Percentiles rank a stretch among this genome's conserved stretches.
Evolutionary conservation across 2,888 invertebrate genomes (phyloP).

Genomic region (Agonopterix arenella): DNA sequence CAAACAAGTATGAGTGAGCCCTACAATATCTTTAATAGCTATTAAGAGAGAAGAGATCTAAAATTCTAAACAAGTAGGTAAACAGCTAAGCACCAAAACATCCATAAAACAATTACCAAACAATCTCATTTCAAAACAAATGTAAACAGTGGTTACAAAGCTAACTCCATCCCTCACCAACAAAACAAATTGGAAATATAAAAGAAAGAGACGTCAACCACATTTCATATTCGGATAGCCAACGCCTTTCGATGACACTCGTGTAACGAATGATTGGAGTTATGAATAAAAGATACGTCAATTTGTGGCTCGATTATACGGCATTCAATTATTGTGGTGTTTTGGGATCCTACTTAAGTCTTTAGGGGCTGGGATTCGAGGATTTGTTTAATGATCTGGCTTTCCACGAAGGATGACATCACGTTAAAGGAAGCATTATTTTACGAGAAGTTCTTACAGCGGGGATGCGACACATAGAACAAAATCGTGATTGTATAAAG

Average conservation of each 20-base stretch:
- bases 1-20: too few species aligned
- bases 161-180: constrained; percentile 25
- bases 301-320: constrained; percentile 70
- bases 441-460: too few species aligned
- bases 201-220: constrained; percentile 20
- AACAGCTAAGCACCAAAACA: too few species aligned
- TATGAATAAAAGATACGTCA: constrained; percentile 72
- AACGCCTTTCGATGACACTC: constrained; percentile 65
- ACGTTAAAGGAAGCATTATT: too few species aligned
- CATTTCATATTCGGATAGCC: constrained; percentile 48
- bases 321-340: constrained; percentile 43
- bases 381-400: too few species aligned
- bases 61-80: too few species aligned
- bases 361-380: too few species aligned
- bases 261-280: constrained; percentile 62
- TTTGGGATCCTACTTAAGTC: constrained; percentile 18
- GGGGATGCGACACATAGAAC: too few species aligned
- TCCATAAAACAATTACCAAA: constrained; percentile 18
- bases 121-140: constrained; percentile 15
- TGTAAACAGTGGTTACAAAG: constrained; percentile 50
- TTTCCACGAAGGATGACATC: too few species aligned
- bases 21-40: too few species aligned
- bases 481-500: too few species aligned
- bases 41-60: too few species aligned
- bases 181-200: constrained; percentile 13